Conservation (phyloP, 2,888 invertebrate species). For the Limulus polyphemus region DNA sequence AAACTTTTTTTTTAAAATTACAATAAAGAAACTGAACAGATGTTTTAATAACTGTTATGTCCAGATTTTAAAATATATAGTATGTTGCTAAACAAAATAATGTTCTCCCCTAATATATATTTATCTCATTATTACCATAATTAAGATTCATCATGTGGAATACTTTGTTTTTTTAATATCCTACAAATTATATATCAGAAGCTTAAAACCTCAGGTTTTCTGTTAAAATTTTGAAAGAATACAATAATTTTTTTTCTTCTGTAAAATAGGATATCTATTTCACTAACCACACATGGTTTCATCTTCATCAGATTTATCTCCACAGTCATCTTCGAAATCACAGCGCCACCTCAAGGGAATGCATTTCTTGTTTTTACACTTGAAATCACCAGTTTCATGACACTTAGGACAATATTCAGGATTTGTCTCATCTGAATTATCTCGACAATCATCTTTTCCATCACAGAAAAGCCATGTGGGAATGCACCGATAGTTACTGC, state of each 20-base stretch:
- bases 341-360: slow-evolving; percentile 80
- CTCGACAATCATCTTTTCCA: slow-evolving; percentile 83
- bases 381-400: slow-evolving; percentile 74
- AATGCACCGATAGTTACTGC: slow-evolving; percentile 85
- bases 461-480: slow-evolving; percentile 98
- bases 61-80: too few species aligned
- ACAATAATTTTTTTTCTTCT: not conserved
- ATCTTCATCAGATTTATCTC: slow-evolving; percentile 81
- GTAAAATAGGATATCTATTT: too few species aligned
- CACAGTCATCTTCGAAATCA: slow-evolving; percentile 91
- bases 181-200: too few species aligned
- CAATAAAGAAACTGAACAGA: too few species aligned
- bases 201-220: too few species aligned
- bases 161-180: too few species aligned
- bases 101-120: too few species aligned
- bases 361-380: slow-evolving; percentile 79
- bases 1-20: not conserved
- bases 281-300: slow-evolving; percentile 52
- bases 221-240: not conserved
- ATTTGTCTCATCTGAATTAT: slow-evolving; percentile 75
- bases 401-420: slow-evolving; percentile 84
- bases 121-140: too few species aligned
- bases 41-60: too few species aligned
- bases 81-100: too few species aligned
- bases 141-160: too few species aligned